Conservation (phyloP, 2,888 invertebrate genomes). For the Campoplex capitator region DNA sequence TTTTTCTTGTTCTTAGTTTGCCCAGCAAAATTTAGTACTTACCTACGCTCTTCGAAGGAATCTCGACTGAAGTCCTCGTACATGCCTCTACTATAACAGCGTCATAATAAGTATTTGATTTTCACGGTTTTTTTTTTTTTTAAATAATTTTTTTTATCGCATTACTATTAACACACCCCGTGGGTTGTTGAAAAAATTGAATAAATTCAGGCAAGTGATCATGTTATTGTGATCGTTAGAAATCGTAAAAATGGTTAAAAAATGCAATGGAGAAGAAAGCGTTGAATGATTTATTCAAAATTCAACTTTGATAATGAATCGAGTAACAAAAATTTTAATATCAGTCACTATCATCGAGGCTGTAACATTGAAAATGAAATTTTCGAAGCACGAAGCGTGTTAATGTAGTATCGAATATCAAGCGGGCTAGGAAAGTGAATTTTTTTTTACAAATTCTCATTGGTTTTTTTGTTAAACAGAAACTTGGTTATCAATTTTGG, state of each 20-base stretch:
- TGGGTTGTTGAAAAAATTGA: background rate
- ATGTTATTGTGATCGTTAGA: background rate
- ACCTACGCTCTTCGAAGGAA: slow-evolving; percentile 95
- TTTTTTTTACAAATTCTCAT: background rate
- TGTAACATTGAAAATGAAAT: background rate
- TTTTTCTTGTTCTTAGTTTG: slow-evolving; percentile 23
- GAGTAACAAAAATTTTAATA: no score
- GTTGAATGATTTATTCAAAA: background rate
- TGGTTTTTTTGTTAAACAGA: no score
- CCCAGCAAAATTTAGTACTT: slow-evolving; percentile 79
- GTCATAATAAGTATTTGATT: slow-evolving; percentile 82
- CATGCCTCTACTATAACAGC: slow-evolving; percentile 87
- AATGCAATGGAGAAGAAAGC: background rate
- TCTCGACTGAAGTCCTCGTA: slow-evolving; percentile 96
- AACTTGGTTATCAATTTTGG: no score
- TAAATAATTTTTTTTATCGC: background rate
- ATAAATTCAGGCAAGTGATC: background rate
- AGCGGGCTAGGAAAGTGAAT: background rate
- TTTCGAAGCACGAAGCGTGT: background rate
- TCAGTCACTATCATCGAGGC: no score
- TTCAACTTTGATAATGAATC: no score
- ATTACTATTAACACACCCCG: background rate
- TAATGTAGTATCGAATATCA: background rate
- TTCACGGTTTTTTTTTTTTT: slow-evolving; percentile 53
- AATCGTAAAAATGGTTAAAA: background rate